Percentiles rank a stretch among this genome's conserved stretches.
Conservation (phyloP, 1,140 invertebrate species). For the Eumeta japonica region DNA sequence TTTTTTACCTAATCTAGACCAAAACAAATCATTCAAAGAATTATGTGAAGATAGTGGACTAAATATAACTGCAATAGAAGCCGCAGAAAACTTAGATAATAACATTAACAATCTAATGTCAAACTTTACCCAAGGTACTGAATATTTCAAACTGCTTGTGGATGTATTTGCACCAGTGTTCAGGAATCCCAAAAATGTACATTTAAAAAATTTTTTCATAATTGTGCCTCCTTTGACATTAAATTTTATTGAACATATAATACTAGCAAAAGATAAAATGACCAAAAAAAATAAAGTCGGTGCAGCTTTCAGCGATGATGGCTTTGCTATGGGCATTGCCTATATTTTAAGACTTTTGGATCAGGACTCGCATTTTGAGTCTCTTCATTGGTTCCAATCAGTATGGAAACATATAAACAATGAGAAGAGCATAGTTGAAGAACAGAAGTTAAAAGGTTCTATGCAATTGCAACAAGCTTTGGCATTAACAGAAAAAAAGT, state of each 20-base stretch:
- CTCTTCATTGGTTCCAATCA: conserved; percentile 94
- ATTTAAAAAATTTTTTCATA: conserved; percentile 91
- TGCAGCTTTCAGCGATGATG: conserved; percentile 94
- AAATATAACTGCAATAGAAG: conserved; percentile 61
- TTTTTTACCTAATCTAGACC: conserved; percentile 84
- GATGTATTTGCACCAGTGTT: conserved; percentile 91
- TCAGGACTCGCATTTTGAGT: conserved; percentile 77
- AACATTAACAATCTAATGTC: conserved; percentile 76
- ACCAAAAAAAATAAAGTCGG: conserved; percentile 82
- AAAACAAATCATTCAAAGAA: conserved; percentile 64
- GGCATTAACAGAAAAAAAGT: conserved; percentile 84
- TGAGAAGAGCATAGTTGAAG: conserved; percentile 62
- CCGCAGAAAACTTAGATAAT: conserved; percentile 73
- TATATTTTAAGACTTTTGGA: conserved; percentile 71
- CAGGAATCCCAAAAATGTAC: conserved; percentile 81
- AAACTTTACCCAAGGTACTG: conserved; percentile 90
- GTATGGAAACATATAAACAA: conserved; percentile 72
- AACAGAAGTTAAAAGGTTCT: conserved; percentile 52
- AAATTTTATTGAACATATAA: conserved; percentile 92
- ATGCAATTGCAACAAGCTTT: conserved; percentile 85
- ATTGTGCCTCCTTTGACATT: conserved; percentile 92
- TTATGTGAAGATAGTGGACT: conserved; percentile 60
- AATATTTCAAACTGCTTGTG: conserved; percentile 93
- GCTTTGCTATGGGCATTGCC: conserved; percentile 91
- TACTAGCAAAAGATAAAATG: conserved; percentile 91